Conservation (phyloP, 2,888 invertebrate species). For the Nephrotoma flavescens region DNA sequence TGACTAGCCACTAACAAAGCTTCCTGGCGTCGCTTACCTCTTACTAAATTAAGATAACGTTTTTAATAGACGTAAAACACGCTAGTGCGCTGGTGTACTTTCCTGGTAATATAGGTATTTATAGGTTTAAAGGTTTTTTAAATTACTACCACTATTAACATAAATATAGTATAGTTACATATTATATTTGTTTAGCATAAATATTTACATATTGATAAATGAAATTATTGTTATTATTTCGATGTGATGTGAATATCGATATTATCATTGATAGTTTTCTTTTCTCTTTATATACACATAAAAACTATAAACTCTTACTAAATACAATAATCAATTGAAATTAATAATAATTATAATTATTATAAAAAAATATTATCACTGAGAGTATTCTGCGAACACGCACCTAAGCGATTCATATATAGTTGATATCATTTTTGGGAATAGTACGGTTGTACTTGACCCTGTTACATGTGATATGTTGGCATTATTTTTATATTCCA, state of each 20-base stretch:
- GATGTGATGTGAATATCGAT: neutral
- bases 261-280: neutral
- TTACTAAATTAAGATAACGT: no score
- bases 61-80: no score
- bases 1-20: no score
- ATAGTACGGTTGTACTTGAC: constrained; percentile 25
- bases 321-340: neutral
- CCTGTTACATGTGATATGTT: constrained; percentile 30
- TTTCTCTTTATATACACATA: neutral
- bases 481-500: constrained; percentile 20
- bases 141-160: no score
- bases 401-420: constrained; percentile 15
- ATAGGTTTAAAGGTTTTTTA: no score
- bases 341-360: neutral
- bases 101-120: no score
- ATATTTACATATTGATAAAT: neutral
- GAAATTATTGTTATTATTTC: neutral
- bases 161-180: no score
- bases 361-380: constrained; percentile 6
- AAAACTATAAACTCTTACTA: neutral
- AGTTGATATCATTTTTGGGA: no score
- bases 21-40: no score
- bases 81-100: no score
- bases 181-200: neutral
- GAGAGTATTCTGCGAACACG: constrained; percentile 17